Conservation (phyloP, 35 echinoderm and acorn worm species). For the Apostichopus japonicus region DNA sequence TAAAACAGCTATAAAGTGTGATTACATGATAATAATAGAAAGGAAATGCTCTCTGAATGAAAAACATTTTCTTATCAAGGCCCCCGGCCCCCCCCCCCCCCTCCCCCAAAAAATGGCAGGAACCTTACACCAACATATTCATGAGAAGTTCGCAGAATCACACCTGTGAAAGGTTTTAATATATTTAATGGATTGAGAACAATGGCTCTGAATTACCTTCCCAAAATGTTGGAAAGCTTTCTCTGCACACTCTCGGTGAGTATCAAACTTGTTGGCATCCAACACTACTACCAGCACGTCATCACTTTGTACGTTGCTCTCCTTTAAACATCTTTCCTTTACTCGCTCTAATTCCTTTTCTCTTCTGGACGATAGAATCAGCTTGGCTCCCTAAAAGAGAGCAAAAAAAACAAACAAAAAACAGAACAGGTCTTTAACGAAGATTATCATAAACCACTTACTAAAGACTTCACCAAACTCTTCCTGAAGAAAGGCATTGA, state of each 20-base stretch:
- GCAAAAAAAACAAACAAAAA: background rate
- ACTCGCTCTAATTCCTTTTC: slow-evolving; percentile 74
- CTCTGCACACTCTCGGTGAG: slow-evolving; percentile 52
- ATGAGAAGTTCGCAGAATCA: too few relatives aligned
- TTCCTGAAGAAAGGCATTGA: too few relatives aligned
- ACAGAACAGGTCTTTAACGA: background rate
- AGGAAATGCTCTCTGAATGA: too few relatives aligned
- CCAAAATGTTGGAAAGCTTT: slow-evolving; percentile 60
- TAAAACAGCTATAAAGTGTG: too few relatives aligned
- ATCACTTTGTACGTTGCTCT: background rate
- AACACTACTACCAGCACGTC: slow-evolving; percentile 72
- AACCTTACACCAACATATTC: background rate
- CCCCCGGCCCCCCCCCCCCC: too few relatives aligned
- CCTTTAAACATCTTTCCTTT: slow-evolving; percentile 52
- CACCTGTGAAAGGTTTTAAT: too few relatives aligned
- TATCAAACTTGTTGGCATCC: slow-evolving; percentile 77
- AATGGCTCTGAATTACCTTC: slow-evolving; percentile 47
- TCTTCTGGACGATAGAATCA: slow-evolving; percentile 83
- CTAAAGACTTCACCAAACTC: too few relatives aligned
- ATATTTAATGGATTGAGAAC: too few relatives aligned
- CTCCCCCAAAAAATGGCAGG: background rate
- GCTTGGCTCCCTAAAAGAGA: slow-evolving; percentile 71
- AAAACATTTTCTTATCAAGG: background rate
- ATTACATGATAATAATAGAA: too few relatives aligned
- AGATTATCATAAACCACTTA: too few relatives aligned